Base-by-base conservation (phyloP, 2,888 invertebrate genomes). In the Ganaspis brasiliensis region DNA sequence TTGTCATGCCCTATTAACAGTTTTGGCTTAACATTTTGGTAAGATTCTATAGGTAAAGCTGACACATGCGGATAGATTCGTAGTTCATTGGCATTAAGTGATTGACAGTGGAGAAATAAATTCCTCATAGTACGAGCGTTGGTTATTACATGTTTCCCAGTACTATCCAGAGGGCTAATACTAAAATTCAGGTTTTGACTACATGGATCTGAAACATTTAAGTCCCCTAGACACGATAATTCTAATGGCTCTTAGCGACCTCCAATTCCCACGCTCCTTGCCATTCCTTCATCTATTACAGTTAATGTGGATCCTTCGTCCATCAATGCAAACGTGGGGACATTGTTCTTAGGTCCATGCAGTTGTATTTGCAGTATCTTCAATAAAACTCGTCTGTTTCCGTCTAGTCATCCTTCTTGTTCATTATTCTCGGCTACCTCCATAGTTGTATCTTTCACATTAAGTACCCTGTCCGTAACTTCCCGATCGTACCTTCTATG, bases 1-100 rank as follows among this genome's bases (percentile, higher is more conserved):
- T 78, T 16, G 16, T 75, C 75, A 19, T 78, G 78, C 0, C 78
- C 75, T 8, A 78, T 75, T n/a, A 78, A 21, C 14, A 78, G 14
- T n/a, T 21, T 67, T 5, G 78, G 76, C 2, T 9, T 52, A 12
- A 16, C 45, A 4, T 8, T 10, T 2, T 31, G 4, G 19, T 63
- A 76, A 1, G 9, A 26, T 9, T 37, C 37, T 4, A 72, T 5
- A 2, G 31, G 52, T 14, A 72, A 5, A 12, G 61, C 4, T 14
- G 35, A 1, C 4, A 59, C 1, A 12, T 75, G 75, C 1, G 49
- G 14, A 49, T 72, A 72, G 1, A 14, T n/a, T 2, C 31, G 1
- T 1, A 75, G 1, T 12, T 75, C 75, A 31, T 52, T 14, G 9
- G 14, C 19, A 0, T 8, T 8, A 0, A 75, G 9, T 3, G 61